Evolutionary conservation across 2,797 vertebrate genomes (phyloP), one percentile per base, ranked within the genome.

Genomic region (Monodelphis domestica): DNA sequence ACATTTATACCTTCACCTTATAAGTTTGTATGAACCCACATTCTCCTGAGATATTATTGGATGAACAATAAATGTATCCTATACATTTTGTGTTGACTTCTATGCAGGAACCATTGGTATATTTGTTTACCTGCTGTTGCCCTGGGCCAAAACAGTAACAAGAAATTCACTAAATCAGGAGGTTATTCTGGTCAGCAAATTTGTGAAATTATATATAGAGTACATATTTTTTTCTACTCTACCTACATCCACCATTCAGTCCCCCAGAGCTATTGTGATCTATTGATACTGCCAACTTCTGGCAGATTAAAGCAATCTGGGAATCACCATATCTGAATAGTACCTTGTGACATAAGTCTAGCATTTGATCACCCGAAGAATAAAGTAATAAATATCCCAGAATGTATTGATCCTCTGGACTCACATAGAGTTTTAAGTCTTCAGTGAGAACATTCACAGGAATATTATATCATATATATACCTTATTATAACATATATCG

Each of bases 251-350:
- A 0, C 11, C 70, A 50, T 84, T 0, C 28, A 28, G 28, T 12
- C 38, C 28, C 51, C 9, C 33, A 57, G 3, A 90, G 30, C 63
- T 70, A 10, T 21, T 4, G 5, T 11, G 21, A 70, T 9, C 9
- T 70, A 45, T 7, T 45, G 5, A 28, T 45, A 21, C 45, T 28
- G 51, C 59, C 26, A 24, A 45, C 2, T 38, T 45, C 1, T 3
- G 6, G 38, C 33, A 93, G 21, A 12, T 26, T 12, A 24, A 91
- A 30, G 10, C 12, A 78, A 17, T 33, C 1, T 0, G 4, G 12
- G 21, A 52, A 9, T 17, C 26, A 9, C 2, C 0, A 14, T 2
- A n/a, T 10, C 21, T 5, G 9, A 51, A 30, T 1, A 3, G 59
- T 56, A 10, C 5, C 11, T n/a, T 24, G 53, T 17, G 21, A 29